phyloP scores from a whole-genome alignment of 1,140 invertebrate species.

The Scaptodrosophila lebanonensis region DNA sequence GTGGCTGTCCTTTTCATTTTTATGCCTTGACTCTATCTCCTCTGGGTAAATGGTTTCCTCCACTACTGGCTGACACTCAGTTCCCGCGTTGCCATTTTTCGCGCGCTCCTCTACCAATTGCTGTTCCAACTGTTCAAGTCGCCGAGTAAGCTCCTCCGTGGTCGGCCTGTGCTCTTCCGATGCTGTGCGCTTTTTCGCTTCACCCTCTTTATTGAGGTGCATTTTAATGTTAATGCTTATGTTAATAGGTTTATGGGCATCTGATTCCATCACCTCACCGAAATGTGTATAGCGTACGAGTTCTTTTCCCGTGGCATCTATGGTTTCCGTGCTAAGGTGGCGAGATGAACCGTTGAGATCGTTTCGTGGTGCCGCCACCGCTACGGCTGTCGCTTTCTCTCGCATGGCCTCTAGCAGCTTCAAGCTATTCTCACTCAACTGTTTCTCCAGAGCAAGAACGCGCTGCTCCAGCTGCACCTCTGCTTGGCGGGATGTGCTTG shows the following conservation, averaged over 20 bases:
- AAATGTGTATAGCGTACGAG: conserved; percentile 62
- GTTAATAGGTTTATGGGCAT: conserved; percentile 60
- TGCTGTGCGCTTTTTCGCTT: conserved; percentile 16
- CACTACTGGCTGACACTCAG: background rate
- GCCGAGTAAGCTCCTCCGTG: conserved; percentile 51
- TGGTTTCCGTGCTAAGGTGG: conserved; percentile 43
- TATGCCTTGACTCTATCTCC: conserved; percentile 26
- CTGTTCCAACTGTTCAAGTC: conserved; percentile 53
- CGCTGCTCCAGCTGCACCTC: conserved; percentile 56
- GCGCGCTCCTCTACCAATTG: conserved; percentile 50
- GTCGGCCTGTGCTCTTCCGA: conserved; percentile 20
- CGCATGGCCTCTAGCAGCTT: conserved; percentile 59
- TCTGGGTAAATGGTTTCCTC: background rate
- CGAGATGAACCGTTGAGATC: conserved; percentile 28
- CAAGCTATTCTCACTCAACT: conserved; percentile 66
- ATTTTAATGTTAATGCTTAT: conserved; percentile 75
- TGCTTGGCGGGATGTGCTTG: conserved; percentile 53
- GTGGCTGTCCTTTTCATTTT: conserved; percentile 43
- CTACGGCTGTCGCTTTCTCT: conserved; percentile 16
- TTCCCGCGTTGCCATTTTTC: conserved; percentile 35
- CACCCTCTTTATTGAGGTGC: conserved; percentile 59
- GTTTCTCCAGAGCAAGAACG: conserved; percentile 64
- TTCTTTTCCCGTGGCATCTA: conserved; percentile 63
- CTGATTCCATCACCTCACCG: conserved; percentile 56
- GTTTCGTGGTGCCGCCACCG: background rate